A percentile compares a stretch with the other conserved stretches of the same genome.
Evolutionary conservation across 2,797 vertebrate species (phyloP).

Genomic region (Coregonus sp.): DNA sequence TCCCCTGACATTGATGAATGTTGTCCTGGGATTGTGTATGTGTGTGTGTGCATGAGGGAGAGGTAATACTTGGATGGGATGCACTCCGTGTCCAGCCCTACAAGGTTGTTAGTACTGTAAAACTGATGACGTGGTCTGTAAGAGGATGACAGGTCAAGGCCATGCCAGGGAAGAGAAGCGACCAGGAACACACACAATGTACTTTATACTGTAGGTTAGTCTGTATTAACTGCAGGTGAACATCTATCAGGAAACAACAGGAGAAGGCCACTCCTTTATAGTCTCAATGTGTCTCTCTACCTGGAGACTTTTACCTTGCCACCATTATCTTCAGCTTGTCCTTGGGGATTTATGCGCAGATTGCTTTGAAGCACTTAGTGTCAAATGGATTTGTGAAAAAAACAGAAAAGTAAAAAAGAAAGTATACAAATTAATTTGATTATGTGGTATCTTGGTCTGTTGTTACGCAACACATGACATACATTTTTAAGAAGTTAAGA

Average conservation of each 20-base stretch:
- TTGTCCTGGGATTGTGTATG: conserved; percentile 66
- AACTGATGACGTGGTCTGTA: conserved; percentile 59
- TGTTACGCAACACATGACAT: no score
- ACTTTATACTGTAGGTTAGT: not conserved
- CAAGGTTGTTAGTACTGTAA: conserved; percentile 66
- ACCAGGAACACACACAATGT: not conserved
- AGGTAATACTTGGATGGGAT: conserved; percentile 72
- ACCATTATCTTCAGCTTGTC: not conserved
- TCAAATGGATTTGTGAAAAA: not conserved
- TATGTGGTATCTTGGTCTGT: no score
- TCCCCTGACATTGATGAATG: conserved; percentile 74
- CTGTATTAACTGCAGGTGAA: not conserved
- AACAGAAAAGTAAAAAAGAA: no score
- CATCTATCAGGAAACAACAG: not conserved
- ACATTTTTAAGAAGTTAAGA: no score
- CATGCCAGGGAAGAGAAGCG: conserved; percentile 8
- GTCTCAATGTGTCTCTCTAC: not conserved
- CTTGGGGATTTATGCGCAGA: not conserved
- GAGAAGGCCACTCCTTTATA: not conserved
- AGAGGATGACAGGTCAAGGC: conserved; percentile 29
- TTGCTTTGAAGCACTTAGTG: not conserved
- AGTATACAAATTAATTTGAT: no score
- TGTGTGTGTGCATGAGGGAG: not conserved
- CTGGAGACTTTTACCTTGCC: not conserved
- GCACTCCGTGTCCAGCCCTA: conserved; percentile 54